Evolutionary conservation across 2,113 vertebrate species (phyloP).

Genomic region (Datnioides undecimradiatus): DNA sequence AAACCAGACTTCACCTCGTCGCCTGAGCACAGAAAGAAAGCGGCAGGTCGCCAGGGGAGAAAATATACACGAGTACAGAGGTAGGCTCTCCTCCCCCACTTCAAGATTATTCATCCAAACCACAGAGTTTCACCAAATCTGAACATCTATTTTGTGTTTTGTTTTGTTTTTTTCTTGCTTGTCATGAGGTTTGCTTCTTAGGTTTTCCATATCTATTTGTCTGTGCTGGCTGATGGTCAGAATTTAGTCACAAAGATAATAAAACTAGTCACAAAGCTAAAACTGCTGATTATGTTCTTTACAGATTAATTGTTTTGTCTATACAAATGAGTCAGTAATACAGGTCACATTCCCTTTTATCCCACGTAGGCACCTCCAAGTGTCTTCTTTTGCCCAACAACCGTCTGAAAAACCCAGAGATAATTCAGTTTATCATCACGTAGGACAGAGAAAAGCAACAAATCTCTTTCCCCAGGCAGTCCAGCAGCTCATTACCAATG

Average conservation of each 20-base stretch:
- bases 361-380: not conserved
- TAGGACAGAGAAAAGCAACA: not conserved
- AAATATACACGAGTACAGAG: slow-evolving; percentile 11
- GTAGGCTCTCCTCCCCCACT: slow-evolving; percentile 27
- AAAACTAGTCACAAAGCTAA: not conserved
- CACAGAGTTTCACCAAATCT: slow-evolving; percentile 47
- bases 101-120: slow-evolving; percentile 47
- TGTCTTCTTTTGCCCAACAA: not conserved
- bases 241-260: not conserved
- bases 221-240: not conserved
- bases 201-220: slow-evolving; percentile 35
- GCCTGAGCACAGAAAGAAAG: slow-evolving; percentile 6
- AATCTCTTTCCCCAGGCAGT: no score
- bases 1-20: slow-evolving; percentile 34
- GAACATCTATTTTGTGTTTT: slow-evolving; percentile 2
- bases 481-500: no score
- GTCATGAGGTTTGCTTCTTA: slow-evolving; percentile 33
- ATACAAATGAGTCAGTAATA: not conserved
- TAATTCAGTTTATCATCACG: not conserved
- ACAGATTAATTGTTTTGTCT: not conserved
- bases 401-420: no score
- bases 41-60: slow-evolving; percentile 23
- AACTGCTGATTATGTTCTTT: not conserved
- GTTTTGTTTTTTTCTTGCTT: slow-evolving; percentile 14
- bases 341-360: not conserved